Evolutionary conservation across 2,797 vertebrate genomes (phyloP).

Genomic region (Eulemur rubriventer): DNA sequence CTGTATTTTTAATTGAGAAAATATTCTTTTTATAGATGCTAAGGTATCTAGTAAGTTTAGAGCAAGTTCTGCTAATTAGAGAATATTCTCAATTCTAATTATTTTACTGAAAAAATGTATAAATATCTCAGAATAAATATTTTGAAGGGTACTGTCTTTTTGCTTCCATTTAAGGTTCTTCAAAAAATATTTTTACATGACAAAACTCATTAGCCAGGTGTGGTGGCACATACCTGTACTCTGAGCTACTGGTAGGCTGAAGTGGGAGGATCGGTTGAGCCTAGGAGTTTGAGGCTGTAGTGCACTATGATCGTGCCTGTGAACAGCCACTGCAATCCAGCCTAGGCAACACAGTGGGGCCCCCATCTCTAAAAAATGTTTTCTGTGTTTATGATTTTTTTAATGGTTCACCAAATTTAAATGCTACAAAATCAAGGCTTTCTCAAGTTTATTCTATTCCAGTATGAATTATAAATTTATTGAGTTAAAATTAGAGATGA

Average conservation of each 20-base stretch:
- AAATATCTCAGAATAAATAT: background rate
- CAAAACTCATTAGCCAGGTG: background rate
- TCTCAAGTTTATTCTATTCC: constrained; percentile 17
- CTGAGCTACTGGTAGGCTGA: background rate
- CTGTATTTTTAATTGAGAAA: background rate
- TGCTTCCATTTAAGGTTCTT: background rate
- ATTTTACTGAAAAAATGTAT: background rate
- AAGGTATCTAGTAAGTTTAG: background rate
- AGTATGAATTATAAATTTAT: background rate
- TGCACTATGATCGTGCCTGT: background rate
- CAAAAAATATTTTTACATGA: background rate
- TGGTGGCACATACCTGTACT: background rate
- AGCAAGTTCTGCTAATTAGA: constrained; percentile 21
- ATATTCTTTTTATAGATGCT: background rate
- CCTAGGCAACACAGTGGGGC: background rate
- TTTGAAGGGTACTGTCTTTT: background rate
- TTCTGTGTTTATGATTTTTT: background rate
- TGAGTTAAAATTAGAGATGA: background rate
- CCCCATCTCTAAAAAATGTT: background rate
- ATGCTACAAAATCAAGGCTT: background rate
- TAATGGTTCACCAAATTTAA: constrained; percentile 21
- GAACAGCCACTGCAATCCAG: background rate
- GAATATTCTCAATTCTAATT: constrained; percentile 1
- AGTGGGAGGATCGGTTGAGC: background rate
- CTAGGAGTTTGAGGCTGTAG: background rate